phyloP scores from a whole-genome alignment of 2,113 vertebrate species.

The Galeopterus variegatus region DNA sequence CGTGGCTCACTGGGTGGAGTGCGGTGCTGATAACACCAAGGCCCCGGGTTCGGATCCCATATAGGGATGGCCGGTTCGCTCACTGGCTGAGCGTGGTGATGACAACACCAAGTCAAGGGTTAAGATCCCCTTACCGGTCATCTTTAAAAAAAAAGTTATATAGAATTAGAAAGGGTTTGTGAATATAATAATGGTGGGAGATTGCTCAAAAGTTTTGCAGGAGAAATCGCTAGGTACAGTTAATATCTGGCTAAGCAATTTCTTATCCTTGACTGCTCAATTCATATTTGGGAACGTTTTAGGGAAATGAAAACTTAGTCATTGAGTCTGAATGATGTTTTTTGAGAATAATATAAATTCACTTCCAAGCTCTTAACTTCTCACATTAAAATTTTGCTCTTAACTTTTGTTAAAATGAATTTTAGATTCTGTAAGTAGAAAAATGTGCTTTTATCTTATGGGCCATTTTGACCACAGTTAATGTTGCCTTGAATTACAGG shows the following conservation, averaged over 20 bases:
- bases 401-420: conserved; percentile 7
- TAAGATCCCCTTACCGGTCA: too few relatives aligned
- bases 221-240: not conserved
- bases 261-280: not conserved
- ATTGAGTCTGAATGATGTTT: not conserved
- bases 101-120: too few relatives aligned
- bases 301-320: conserved; percentile 18
- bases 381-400: not conserved
- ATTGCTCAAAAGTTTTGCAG: not conserved
- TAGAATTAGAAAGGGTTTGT: conserved; percentile 70
- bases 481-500: not conserved
- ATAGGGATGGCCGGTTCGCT: too few relatives aligned
- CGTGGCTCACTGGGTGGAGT: too few relatives aligned
- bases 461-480: not conserved
- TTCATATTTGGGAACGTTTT: not conserved
- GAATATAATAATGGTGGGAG: conserved; percentile 50
- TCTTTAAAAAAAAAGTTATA: too few relatives aligned
- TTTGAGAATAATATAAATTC: conserved; percentile 22
- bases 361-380: conserved; percentile 25
- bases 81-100: too few relatives aligned
- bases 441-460: not conserved
- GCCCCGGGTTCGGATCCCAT: too few relatives aligned
- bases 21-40: too few relatives aligned
- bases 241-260: not conserved
- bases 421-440: conserved; percentile 32